phyloP scores from a whole-genome alignment of 92 coral and sea anemone species.

The Palythoa grandis region DNA sequence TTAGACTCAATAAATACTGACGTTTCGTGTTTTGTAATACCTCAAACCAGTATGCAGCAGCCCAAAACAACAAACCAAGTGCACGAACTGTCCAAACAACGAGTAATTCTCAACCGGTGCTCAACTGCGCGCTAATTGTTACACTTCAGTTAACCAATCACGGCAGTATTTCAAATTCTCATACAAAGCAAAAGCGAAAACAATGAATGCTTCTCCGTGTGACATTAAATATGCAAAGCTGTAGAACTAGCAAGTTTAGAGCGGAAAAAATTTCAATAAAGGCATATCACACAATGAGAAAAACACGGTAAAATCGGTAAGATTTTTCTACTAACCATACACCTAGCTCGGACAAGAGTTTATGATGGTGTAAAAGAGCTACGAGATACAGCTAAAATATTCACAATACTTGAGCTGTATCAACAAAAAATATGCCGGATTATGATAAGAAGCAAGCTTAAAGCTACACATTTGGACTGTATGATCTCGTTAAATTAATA shows the following conservation, averaged over 20 bases:
- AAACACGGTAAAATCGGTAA: background rate
- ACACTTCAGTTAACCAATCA: slow-evolving; percentile 12
- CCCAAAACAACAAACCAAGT: background rate
- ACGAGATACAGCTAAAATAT: background rate
- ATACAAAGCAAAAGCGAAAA: background rate
- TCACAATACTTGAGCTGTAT: background rate
- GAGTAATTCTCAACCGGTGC: no score
- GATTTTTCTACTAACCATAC: background rate
- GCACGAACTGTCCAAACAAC: slow-evolving; percentile 17
- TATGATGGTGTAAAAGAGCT: background rate
- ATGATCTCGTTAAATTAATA: background rate
- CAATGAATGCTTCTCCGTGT: background rate
- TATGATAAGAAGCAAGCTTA: background rate
- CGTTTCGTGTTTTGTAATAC: background rate
- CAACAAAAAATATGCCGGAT: background rate
- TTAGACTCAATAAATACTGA: background rate
- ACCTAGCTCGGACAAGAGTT: background rate
- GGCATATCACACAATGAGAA: background rate
- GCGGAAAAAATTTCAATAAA: background rate
- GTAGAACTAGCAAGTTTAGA: background rate
- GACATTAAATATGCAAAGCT: slow-evolving; percentile 26
- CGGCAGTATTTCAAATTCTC: background rate
- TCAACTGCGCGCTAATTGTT: slow-evolving; percentile 12
- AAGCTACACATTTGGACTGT: background rate
- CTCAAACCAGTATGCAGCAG: background rate